Evolutionary conservation across 2,797 vertebrate species (phyloP).

Genomic region (Ceryle rudis): DNA sequence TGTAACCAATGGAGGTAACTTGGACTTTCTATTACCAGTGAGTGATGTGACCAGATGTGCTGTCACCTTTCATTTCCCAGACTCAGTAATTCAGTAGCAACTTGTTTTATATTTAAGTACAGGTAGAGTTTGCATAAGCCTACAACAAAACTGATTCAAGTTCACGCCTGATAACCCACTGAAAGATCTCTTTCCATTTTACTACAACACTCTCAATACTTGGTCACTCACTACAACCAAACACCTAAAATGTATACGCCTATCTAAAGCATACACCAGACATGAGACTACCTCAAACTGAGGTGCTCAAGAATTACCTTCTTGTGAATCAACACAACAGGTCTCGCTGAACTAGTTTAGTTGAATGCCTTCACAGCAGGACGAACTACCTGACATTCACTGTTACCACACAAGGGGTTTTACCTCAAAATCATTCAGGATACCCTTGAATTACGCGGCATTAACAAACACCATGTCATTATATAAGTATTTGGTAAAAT

Average conservation of each 20-base stretch:
- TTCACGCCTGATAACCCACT: neutral
- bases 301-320: neutral
- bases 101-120: neutral
- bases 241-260: neutral
- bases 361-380: neutral
- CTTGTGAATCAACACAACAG: neutral
- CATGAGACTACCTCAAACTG: rapidly evolving
- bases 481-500: neutral
- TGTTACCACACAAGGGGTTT: neutral
- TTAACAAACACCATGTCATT: neutral
- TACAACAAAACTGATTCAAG: neutral
- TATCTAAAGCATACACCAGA: neutral
- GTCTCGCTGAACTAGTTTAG: neutral
- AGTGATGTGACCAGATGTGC: neutral
- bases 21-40: neutral
- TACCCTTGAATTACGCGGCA: neutral
- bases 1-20: neutral
- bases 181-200: neutral
- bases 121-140: neutral
- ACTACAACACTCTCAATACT: neutral
- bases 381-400: neutral
- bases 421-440: neutral
- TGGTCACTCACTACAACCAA: neutral
- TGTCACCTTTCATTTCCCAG: neutral
- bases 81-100: neutral